Base-by-base conservation (phyloP, 2,113 vertebrate genomes). In the Dolichotis patagonum region DNA sequence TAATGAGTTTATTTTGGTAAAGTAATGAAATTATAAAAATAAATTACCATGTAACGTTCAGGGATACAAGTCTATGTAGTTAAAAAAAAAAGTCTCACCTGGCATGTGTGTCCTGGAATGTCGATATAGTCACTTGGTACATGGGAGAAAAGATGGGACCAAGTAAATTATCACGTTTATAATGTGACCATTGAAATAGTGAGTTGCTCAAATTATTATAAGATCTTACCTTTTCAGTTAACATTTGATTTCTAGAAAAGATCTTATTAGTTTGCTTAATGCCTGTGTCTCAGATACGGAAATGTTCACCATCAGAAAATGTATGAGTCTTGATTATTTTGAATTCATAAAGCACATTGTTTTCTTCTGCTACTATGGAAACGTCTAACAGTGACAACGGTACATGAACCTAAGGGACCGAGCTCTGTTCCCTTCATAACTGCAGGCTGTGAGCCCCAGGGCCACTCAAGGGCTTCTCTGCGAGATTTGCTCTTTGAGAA, bases 181-280 rank as follows among this genome's bases (percentile, higher is more conserved):
- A 84, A 84, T 84, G 17, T 85, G 46, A 24, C 49, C 22, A 54
- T 78, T 22, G 22, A 75, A 92, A 52, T 20, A 54, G 28, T 85
- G 54, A 97, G 43, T 56, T 83, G 7, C 30, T 32, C 56, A 56
- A 56, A 73, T 22, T 81, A 22, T 87, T 77, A 60, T 67, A 83
- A 78, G 8, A 77, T 20, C 30, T 3, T 46, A 43, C 56, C 3
- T 83, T 85, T 80, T 75, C 32, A 92, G 28, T 24, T 63, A 20
- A 73, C 8, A 43, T 80, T 49, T 24, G 8, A 80, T 91, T 58
- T 92, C 32, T 9, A 52, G 49, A 83, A 5, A 85, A 0, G 7
- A 60, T 11, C 5, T 63, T 69, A 6, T 67, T 88, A 54, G 71
- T 85, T 88, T 91, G 7, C 63, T 88, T 91, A 20, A 63, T 60